These are phyloP conservation scores for Daboia siamensis DNA, from an alignment of 2,113 vertebrate species.

Conservation along the genomic window DNA sequence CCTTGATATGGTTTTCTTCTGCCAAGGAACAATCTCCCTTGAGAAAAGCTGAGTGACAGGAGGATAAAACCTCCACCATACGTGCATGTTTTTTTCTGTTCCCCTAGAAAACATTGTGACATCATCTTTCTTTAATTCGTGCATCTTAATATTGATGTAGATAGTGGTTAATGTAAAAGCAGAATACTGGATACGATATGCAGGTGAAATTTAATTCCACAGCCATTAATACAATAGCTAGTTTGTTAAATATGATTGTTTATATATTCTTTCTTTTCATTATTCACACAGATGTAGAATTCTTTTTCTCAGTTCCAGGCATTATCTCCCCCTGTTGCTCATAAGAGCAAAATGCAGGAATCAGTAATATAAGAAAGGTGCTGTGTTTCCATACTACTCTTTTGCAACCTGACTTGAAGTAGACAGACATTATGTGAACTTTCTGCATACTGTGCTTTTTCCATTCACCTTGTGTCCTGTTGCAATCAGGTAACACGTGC, in stretches of 20 bases:
- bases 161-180: background rate
- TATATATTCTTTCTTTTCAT: background rate
- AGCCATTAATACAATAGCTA: background rate
- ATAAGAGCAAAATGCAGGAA: slow-evolving; percentile 48
- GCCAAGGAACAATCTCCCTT: background rate
- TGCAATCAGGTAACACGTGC: slow-evolving; percentile 62
- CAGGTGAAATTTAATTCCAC: background rate
- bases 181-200: background rate
- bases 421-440: slow-evolving; percentile 64
- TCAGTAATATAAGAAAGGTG: slow-evolving; percentile 40
- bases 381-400: slow-evolving; percentile 42
- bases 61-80: background rate
- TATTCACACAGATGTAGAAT: background rate
- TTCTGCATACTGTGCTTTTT: slow-evolving; percentile 61
- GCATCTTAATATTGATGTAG: background rate
- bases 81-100: background rate
- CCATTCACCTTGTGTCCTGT: slow-evolving; percentile 32
- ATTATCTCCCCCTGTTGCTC: slow-evolving; percentile 61
- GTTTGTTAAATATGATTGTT: slow-evolving; percentile 3
- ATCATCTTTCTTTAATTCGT: background rate
- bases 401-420: slow-evolving; percentile 52
- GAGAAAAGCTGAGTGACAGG: background rate
- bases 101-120: accelerated
- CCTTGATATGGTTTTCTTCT: background rate
- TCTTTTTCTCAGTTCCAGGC: slow-evolving; percentile 25